Conservation (phyloP, 2,888 invertebrate species). For the Ennomos quercinarius region DNA sequence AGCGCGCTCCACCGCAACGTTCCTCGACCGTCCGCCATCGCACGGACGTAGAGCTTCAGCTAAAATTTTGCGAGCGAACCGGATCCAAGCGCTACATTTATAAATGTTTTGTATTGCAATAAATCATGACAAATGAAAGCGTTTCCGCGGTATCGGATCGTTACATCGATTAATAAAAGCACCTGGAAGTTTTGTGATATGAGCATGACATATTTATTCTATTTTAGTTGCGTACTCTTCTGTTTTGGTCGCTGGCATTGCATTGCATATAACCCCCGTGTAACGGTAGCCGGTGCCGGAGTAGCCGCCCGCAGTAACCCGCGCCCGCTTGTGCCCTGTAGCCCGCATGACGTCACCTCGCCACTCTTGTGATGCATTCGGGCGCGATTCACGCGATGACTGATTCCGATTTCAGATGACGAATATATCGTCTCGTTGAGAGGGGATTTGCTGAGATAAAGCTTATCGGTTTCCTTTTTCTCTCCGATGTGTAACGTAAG, state of each 20-base stretch:
- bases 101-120: too few species aligned
- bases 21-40: too few species aligned
- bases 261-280: conserved; percentile 3
- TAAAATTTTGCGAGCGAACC: too few species aligned
- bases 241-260: conserved; percentile 20
- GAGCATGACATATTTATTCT: conserved; percentile 63
- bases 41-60: too few species aligned
- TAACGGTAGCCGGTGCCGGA: too few species aligned
- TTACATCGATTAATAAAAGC: conserved; percentile 54
- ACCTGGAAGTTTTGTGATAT: conserved; percentile 54
- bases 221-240: conserved; percentile 43
- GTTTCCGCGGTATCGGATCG: conserved; percentile 54
- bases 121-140: too few species aligned
- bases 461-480: too few species aligned
- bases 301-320: neutral
- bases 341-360: conserved; percentile 3
- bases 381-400: neutral
- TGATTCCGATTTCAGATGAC: neutral
- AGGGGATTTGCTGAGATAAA: too few species aligned
- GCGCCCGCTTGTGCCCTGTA: conserved; percentile 1
- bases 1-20: too few species aligned
- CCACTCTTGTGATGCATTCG: conserved; percentile 10
- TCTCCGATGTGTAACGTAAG: too few species aligned
- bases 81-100: too few species aligned
- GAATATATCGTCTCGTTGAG: too few species aligned